These are phyloP conservation scores for Aurelia aurita DNA, from an alignment of 30 jellyfish, hydroid and myxozoan species.

Conservation along the genomic window DNA sequence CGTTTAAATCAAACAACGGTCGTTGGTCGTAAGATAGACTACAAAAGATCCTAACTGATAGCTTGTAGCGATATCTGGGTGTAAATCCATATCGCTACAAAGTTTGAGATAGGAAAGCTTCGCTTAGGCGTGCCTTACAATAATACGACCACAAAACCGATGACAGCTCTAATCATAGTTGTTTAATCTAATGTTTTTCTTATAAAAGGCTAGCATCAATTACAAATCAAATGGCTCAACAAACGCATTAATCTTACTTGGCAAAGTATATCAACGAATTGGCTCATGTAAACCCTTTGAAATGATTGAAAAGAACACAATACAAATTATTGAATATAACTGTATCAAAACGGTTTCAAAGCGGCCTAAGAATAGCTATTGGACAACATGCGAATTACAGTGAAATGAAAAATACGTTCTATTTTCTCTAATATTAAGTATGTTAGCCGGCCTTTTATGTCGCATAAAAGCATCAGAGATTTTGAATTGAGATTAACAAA, in stretches of 20 bases:
- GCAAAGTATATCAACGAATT: conserved; percentile 17
- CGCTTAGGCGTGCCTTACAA: too few species aligned
- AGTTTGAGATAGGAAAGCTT: too few species aligned
- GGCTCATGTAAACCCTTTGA: conserved; percentile 1
- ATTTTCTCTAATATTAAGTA: not conserved
- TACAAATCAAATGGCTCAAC: not conserved
- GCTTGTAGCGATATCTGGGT: too few species aligned
- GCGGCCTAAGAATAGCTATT: conserved; percentile 10
- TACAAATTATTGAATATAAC: not conserved
- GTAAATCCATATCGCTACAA: too few species aligned
- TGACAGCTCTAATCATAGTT: too few species aligned
- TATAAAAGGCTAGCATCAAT: conserved; percentile 10
- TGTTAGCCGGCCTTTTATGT: conserved; percentile 1
- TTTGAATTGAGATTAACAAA: conserved; percentile 1
- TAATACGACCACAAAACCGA: too few species aligned
- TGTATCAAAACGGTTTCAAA: not conserved
- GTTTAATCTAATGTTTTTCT: not conserved
- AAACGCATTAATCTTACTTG: conserved; percentile 13
- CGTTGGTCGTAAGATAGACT: not conserved
- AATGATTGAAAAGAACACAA: not conserved
- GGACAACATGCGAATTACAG: conserved; percentile 14
- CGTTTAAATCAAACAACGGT: not conserved
- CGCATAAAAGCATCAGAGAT: conserved; percentile 7
- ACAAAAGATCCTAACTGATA: too few species aligned
- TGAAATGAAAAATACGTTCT: not conserved